A percentile compares a stretch with the other conserved stretches of the same genome.
Conservation (phyloP, 2,113 vertebrate genomes). For the Entomyzon cyanotis region DNA sequence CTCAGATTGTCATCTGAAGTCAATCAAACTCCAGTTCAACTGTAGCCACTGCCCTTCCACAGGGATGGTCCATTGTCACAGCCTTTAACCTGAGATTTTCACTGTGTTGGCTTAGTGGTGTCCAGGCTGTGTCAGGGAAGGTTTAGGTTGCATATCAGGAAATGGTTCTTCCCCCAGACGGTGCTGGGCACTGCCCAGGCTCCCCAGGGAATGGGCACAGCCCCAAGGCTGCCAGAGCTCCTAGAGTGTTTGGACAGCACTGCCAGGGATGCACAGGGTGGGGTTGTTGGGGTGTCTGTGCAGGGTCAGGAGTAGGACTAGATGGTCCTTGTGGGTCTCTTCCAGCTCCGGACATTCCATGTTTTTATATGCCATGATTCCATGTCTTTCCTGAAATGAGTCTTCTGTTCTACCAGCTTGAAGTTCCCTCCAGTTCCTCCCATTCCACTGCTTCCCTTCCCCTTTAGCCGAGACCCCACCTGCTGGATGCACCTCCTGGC, state of each 20-base stretch:
- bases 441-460: neutral
- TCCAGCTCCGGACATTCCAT: neutral
- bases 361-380: neutral
- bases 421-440: neutral
- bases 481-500: neutral
- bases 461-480: neutral
- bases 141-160: fast-evolving
- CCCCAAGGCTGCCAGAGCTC: neutral
- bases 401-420: neutral
- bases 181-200: neutral
- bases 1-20: neutral
- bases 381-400: neutral
- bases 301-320: fast-evolving
- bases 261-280: neutral
- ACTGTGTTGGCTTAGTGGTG: neutral
- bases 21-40: neutral
- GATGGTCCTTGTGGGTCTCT: neutral
- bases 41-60: neutral
- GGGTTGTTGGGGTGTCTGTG: neutral
- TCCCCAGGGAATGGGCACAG: neutral
- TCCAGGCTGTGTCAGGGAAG: neutral
- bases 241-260: fast-evolving
- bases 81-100: neutral
- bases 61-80: neutral
- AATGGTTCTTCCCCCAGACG: neutral